phyloP scores from a whole-genome alignment of 2,888 invertebrate genomes.

The Meloe dianella region DNA sequence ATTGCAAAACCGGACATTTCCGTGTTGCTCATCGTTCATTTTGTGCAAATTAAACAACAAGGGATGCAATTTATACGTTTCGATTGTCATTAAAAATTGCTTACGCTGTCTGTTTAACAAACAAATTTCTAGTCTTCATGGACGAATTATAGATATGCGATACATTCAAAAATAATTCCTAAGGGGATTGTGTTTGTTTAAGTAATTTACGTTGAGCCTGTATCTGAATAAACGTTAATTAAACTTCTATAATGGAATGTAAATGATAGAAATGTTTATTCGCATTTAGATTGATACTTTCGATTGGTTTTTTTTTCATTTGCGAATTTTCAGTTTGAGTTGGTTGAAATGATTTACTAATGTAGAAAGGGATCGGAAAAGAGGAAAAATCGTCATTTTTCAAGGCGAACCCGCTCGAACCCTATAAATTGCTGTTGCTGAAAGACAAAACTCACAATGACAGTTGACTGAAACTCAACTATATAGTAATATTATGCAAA shows the following conservation, averaged over 20 bases:
- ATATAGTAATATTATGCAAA: slow-evolving; percentile 14
- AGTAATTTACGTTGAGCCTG: not conserved
- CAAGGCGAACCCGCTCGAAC: not conserved
- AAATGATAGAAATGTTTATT: not conserved
- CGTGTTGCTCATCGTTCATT: not conserved
- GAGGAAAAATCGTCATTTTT: not conserved
- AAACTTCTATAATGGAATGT: not conserved
- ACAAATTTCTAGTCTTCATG: not conserved
- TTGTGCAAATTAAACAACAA: not conserved
- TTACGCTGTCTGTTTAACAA: not conserved
- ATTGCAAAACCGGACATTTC: not conserved
- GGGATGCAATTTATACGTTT: not conserved
- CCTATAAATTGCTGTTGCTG: slow-evolving; percentile 11
- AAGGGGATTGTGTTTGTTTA: not conserved
- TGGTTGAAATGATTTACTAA: too few species aligned
- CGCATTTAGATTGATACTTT: not conserved
- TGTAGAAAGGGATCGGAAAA: too few species aligned
- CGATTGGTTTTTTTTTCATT: too few species aligned
- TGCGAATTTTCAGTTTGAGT: too few species aligned
- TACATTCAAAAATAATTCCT: not conserved
- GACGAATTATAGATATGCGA: not conserved
- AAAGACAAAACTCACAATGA: slow-evolving; percentile 12
- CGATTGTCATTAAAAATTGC: not conserved
- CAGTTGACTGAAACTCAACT: slow-evolving; percentile 2
- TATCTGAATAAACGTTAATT: not conserved